phyloP scores from a whole-genome alignment of 1,140 invertebrate genomes.

The Chlorops oryzae region DNA sequence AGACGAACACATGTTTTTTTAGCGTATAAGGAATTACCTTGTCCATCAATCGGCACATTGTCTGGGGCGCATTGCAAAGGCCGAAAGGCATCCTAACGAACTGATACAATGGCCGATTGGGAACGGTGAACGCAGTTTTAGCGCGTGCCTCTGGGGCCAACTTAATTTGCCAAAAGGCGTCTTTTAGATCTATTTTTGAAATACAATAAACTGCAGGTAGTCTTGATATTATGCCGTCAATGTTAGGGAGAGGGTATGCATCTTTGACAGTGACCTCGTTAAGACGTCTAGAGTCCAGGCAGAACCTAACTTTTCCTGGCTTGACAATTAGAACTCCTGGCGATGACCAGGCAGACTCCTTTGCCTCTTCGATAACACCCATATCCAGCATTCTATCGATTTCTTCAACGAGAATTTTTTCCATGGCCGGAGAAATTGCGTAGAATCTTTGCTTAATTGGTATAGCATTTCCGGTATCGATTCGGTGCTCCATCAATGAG shows the following conservation, averaged over 20 bases:
- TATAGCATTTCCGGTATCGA: conserved; percentile 5
- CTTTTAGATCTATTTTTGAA: too few relatives aligned
- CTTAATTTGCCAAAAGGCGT: too few relatives aligned
- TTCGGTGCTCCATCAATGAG: not conserved
- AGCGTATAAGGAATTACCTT: conserved; percentile 4
- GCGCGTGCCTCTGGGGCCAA: too few relatives aligned
- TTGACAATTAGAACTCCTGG: too few relatives aligned
- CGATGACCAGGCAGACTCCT: not conserved
- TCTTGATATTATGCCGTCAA: too few relatives aligned
- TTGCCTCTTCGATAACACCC: not conserved
- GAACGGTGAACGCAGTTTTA: conserved; percentile 46
- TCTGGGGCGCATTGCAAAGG: conserved; percentile 32
- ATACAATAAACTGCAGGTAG: too few relatives aligned
- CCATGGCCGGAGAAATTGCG: not conserved
- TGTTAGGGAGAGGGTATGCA: too few relatives aligned
- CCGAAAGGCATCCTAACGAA: conserved; percentile 49
- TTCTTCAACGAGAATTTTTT: conserved; percentile 1
- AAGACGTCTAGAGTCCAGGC: too few relatives aligned
- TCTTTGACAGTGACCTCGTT: too few relatives aligned
- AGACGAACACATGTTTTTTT: conserved; percentile 14
- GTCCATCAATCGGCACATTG: conserved; percentile 4
- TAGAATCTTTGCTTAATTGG: conserved; percentile 7
- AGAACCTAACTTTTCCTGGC: too few relatives aligned
- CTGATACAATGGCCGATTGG: conserved; percentile 40
- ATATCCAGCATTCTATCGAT: conserved; percentile 1